Evolutionary conservation across 2,113 vertebrate genomes (phyloP).

Genomic region (Poicephalus gulielmi): DNA sequence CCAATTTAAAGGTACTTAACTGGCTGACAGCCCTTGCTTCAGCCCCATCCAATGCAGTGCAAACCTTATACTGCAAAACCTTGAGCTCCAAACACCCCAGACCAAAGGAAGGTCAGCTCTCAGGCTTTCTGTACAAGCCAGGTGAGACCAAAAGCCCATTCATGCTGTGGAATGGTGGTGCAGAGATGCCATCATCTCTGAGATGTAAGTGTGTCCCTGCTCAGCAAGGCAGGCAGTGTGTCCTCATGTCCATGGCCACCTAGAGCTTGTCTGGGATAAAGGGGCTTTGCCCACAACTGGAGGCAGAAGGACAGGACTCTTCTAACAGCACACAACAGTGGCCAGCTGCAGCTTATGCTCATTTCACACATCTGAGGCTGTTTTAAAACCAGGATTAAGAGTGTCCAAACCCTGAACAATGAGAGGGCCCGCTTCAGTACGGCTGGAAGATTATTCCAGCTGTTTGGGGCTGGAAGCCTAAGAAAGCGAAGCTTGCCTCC

Average conservation of each 20-base stretch:
- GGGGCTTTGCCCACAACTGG: not conserved
- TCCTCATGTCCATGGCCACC: not conserved
- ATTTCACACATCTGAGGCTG: not conserved
- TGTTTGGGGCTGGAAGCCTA: constrained; percentile 1
- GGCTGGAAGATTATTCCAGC: constrained; percentile 48
- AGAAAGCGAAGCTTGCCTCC: not conserved
- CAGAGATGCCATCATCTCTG: not conserved
- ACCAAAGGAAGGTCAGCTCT: not conserved
- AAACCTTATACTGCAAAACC: not conserved
- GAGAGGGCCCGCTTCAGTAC: not conserved
- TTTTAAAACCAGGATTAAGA: constrained; percentile 32
- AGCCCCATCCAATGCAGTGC: not conserved
- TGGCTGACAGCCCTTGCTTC: not conserved
- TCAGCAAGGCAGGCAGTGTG: not conserved
- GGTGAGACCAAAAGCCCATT: not conserved
- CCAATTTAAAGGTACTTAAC: not conserved
- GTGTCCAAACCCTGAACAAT: not conserved
- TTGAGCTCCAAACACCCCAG: not conserved
- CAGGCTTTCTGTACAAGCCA: not conserved
- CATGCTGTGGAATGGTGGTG: accelerated
- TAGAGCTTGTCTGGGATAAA: not conserved
- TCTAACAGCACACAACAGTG: not conserved
- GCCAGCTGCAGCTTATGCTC: not conserved
- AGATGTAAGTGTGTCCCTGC: not conserved
- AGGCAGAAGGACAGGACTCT: not conserved